Evolutionary conservation across 1,140 invertebrate species (phyloP).

Genomic region (Mylabris phalerata): DNA sequence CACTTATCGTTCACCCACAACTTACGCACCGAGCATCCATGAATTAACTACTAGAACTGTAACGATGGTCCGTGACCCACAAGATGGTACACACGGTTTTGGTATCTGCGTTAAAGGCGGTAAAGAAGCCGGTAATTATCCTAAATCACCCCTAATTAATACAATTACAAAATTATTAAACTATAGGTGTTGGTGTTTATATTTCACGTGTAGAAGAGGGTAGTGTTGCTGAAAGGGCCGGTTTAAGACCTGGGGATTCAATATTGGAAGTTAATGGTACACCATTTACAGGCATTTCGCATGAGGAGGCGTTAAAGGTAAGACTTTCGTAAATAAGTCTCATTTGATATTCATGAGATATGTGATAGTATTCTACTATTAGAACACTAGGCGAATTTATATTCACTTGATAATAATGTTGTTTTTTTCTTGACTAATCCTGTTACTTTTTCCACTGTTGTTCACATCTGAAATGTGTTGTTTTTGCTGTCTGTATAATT

Average conservation of each 20-base stretch:
- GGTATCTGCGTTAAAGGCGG: slow-evolving; percentile 85
- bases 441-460: no score
- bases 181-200: slow-evolving; percentile 73
- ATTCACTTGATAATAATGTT: no score
- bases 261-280: slow-evolving; percentile 85
- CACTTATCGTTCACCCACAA: slow-evolving; percentile 31
- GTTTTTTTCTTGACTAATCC: no score
- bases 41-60: slow-evolving; percentile 73
- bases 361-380: no score
- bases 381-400: no score
- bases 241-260: slow-evolving; percentile 78
- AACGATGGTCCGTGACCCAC: slow-evolving; percentile 71
- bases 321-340: slow-evolving; percentile 26
- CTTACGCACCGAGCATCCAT: slow-evolving; percentile 45
- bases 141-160: background rate
- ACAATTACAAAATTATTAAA: background rate
- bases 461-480: no score
- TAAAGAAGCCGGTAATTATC: slow-evolving; percentile 65
- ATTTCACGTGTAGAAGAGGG: slow-evolving; percentile 82
- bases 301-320: slow-evolving; percentile 84
- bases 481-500: no score
- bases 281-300: slow-evolving; percentile 77
- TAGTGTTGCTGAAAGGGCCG: slow-evolving; percentile 76
- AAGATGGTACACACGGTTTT: slow-evolving; percentile 71
- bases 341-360: no score